Base-by-base conservation (phyloP, 2,888 invertebrate genomes). In the Heliconius aoede region DNA sequence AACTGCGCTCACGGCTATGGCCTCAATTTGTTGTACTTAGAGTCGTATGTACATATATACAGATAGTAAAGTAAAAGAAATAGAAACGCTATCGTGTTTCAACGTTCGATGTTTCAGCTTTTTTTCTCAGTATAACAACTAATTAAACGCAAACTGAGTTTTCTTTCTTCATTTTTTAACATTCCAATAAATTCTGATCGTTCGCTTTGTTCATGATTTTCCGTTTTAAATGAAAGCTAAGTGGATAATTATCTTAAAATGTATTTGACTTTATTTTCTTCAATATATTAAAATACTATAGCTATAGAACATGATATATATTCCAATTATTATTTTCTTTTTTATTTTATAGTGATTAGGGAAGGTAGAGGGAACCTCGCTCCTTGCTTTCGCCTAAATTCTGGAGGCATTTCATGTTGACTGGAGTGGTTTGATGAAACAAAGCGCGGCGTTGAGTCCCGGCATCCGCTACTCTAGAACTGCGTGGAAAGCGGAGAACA, bases 141-240 rank as follows among this genome's bases (percentile, higher is more conserved):
- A 68, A 74, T 69, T 74, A 69, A 74, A 74, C 21, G 51, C 62
- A 51, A 74, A 74, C 61, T 69, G 32, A 24, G 15, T 62, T 74
- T 62, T 74, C 32, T 69, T n/a, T 32, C n/a, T 55, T 32, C 5
- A 46, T 13, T 68, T 46, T 68, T 26, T 21, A 24, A 36, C n/a
- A 36, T 68, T 28, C 51, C 51, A 30, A 68, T 15, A 30, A 69
- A 46, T 46, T 4, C 13, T 36, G 26, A 21, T 8, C 40, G 11
- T 28, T 18, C 21, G 26, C 46, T 46, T 68, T 46, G 46, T 68
- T 51, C 64, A 36, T n/a, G 3, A n/a, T 64, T 36, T 64, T 5
- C 30, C 28, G 51, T 51, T 69, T 68, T 1, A 30, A 68, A 51
- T 30, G 11, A 2, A n/a, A 32, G 11, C 32, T 30, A 30, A 64